These are phyloP conservation scores for Pachyrhynchus sulphureomaculatus DNA, from an alignment of 1,140 invertebrate genomes.

Conservation along the genomic window DNA sequence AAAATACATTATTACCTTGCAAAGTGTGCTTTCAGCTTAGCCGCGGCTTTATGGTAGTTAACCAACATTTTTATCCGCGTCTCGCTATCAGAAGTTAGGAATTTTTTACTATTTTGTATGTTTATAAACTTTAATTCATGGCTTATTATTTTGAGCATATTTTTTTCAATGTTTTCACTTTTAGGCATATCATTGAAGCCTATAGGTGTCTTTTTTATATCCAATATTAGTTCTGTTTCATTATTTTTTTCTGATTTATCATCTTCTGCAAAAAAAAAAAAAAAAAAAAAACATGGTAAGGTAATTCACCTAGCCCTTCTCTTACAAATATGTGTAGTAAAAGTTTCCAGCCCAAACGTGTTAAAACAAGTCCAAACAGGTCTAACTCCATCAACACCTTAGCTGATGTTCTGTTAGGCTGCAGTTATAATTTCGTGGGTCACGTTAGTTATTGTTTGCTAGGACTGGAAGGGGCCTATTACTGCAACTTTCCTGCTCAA, in stretches of 20 bases:
- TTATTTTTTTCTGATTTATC: neutral
- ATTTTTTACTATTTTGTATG: constrained; percentile 19
- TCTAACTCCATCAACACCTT: no score
- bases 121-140: constrained; percentile 10
- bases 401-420: no score
- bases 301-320: neutral
- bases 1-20: constrained; percentile 10
- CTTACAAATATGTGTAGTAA: no score
- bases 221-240: neutral
- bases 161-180: constrained; percentile 1
- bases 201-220: constrained; percentile 7
- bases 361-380: no score
- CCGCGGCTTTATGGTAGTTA: constrained; percentile 7
- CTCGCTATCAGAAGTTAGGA: neutral
- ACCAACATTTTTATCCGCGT: constrained; percentile 12
- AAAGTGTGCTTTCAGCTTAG: constrained; percentile 5
- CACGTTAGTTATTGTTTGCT: no score
- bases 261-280: neutral
- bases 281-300: no score
- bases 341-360: no score
- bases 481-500: no score
- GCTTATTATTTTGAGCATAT: constrained; percentile 6
- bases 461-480: no score
- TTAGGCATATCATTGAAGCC: constrained; percentile 17
- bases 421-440: no score